phyloP scores from a whole-genome alignment of 2,113 vertebrate genomes.

The Glaucidium brasilianum region DNA sequence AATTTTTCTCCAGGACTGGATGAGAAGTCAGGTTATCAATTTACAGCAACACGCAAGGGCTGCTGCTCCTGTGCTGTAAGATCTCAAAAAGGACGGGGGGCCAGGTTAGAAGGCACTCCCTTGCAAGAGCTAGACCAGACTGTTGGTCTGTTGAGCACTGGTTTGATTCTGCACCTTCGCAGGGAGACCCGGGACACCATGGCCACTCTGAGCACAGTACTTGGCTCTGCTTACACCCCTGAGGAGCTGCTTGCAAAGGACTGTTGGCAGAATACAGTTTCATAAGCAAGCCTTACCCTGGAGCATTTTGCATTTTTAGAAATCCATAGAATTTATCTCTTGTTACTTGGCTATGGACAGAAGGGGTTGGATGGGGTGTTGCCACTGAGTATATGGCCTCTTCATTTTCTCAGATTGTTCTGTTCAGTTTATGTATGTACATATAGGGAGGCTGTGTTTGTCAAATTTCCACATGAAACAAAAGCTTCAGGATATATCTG shows the following conservation, averaged over 20 bases:
- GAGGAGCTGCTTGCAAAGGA: neutral
- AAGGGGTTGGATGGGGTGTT: neutral
- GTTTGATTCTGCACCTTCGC: neutral
- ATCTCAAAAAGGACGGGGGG: neutral
- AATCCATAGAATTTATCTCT: neutral
- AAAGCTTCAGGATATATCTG: neutral
- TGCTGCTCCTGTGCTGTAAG: neutral
- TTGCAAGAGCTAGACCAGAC: neutral
- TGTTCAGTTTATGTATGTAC: neutral
- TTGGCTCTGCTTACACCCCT: neutral
- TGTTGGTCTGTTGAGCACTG: neutral
- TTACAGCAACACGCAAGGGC: neutral
- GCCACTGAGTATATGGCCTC: neutral
- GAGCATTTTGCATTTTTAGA: neutral
- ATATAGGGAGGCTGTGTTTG: neutral
- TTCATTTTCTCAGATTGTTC: neutral
- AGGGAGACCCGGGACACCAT: neutral
- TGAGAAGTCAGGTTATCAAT: neutral
- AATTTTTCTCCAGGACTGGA: neutral
- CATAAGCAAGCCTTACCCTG: neutral
- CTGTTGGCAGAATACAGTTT: neutral
- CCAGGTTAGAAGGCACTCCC: neutral
- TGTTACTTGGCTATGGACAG: neutral
- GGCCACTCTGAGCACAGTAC: too few relatives aligned
- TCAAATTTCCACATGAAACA: neutral